These are phyloP conservation scores for Meliscaeva auricollis DNA, from an alignment of 2,888 invertebrate genomes.

Conservation along the genomic window DNA sequence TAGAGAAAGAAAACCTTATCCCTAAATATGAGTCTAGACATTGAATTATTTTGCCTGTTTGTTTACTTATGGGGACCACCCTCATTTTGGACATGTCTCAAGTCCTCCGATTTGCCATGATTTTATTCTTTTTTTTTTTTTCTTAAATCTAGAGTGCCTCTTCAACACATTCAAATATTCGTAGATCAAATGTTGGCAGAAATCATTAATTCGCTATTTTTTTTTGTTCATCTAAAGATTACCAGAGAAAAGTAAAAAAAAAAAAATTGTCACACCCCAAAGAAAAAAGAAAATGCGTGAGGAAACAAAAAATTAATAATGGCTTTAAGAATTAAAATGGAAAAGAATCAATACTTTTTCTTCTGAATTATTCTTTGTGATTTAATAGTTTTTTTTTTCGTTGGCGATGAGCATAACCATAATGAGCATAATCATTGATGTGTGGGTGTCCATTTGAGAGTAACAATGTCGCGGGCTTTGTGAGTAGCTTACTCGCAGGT, in stretches of 20 bases:
- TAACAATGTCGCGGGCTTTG: no score
- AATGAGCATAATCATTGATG: no score
- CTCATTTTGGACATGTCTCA: conserved; percentile 14
- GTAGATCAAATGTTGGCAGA: neutral
- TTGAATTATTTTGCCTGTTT: conserved; percentile 17
- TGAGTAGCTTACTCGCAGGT: no score
- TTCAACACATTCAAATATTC: neutral
- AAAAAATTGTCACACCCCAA: neutral
- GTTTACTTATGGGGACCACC: conserved; percentile 2
- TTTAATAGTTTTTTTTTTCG: no score
- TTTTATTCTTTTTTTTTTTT: neutral
- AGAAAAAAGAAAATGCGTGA: no score
- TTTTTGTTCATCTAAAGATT: conserved; percentile 15
- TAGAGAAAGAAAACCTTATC: neutral
- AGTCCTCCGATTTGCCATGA: neutral
- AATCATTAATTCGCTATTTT: neutral
- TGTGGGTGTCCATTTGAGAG: no score
- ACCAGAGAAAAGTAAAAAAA: no score
- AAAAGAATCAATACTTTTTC: no score
- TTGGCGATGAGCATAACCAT: no score
- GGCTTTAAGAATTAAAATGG: no score
- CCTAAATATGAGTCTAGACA: conserved; percentile 23
- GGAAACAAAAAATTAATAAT: no score
- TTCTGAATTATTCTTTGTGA: no score
- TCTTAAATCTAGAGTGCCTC: neutral